Percentiles rank a stretch among this genome's conserved stretches.
These are phyloP conservation scores for Graphium colonna DNA, from an alignment of 2,888 invertebrate genomes.

Conservation along the genomic window DNA sequence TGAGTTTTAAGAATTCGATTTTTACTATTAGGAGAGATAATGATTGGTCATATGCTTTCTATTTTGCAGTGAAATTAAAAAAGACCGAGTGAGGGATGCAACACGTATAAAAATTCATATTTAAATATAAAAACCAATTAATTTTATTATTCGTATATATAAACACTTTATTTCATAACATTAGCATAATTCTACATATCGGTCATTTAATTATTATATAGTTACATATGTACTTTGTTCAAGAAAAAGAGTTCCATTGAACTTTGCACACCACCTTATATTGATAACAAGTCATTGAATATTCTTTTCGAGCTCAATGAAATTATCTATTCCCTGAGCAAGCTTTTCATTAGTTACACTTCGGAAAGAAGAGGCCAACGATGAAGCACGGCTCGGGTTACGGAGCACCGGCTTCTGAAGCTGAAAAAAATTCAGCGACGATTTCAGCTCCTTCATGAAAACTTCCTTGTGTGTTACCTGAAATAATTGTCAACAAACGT, in stretches of 20 bases:
- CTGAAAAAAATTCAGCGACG: constrained; percentile 66
- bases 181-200: not conserved
- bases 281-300: constrained; percentile 29
- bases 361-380: constrained; percentile 43
- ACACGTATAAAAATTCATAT: too few species aligned
- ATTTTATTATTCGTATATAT: too few species aligned
- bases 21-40: too few species aligned
- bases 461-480: constrained; percentile 80
- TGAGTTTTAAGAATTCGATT: too few species aligned
- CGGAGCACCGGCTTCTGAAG: constrained; percentile 65
- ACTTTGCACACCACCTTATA: not conserved
- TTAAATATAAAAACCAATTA: too few species aligned
- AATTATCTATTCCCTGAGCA: constrained; percentile 46
- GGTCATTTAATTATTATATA: too few species aligned
- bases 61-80: too few species aligned
- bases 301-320: constrained; percentile 61
- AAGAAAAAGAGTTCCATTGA: not conserved
- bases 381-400: constrained; percentile 64
- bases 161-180: too few species aligned
- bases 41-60: too few species aligned
- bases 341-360: constrained; percentile 35
- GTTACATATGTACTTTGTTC: not conserved
- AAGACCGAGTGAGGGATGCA: too few species aligned
- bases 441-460: constrained; percentile 71
- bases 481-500: too few species aligned